phyloP scores from a whole-genome alignment of 2,888 invertebrate species.

The Chorisops tibialis region DNA sequence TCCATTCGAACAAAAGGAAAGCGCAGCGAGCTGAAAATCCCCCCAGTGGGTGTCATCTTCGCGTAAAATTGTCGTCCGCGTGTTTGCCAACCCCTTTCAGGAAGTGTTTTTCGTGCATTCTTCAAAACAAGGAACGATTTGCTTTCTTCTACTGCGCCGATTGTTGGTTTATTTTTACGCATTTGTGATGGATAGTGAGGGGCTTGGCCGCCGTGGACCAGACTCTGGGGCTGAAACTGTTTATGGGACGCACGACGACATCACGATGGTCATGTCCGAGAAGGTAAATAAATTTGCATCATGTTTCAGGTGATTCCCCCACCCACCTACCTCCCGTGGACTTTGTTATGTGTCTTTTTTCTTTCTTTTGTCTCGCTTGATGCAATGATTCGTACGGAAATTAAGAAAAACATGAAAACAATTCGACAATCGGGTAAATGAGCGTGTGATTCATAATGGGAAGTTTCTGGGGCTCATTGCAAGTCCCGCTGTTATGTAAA shows the following conservation, averaged over 20 bases:
- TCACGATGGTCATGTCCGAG: constrained; percentile 97
- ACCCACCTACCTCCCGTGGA: too few relatives aligned
- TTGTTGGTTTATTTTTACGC: constrained; percentile 28
- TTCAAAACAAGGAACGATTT: constrained; percentile 25
- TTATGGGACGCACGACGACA: constrained; percentile 93
- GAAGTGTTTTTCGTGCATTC: neutral
- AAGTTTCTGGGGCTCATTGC: neutral
- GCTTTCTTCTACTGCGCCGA: constrained; percentile 29
- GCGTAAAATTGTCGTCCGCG: neutral
- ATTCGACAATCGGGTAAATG: neutral
- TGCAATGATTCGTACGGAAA: too few relatives aligned
- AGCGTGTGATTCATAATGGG: neutral
- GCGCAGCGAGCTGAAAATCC: constrained; percentile 1
- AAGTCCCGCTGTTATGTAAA: neutral
- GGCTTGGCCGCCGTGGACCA: constrained; percentile 42
- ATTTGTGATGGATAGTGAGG: constrained; percentile 31
- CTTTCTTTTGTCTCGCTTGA: too few relatives aligned
- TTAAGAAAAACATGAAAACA: too few relatives aligned
- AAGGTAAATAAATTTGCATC: constrained; percentile 55
- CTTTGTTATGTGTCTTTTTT: too few relatives aligned
- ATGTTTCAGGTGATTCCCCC: too few relatives aligned
- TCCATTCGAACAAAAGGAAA: neutral
- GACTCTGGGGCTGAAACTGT: constrained; percentile 75
- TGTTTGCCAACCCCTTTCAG: neutral
- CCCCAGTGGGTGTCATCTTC: constrained; percentile 8